A percentile compares a stretch with the other conserved stretches of the same genome.
phyloP scores from a whole-genome alignment of 1,140 invertebrate genomes.

The Habropoda laboriosa region DNA sequence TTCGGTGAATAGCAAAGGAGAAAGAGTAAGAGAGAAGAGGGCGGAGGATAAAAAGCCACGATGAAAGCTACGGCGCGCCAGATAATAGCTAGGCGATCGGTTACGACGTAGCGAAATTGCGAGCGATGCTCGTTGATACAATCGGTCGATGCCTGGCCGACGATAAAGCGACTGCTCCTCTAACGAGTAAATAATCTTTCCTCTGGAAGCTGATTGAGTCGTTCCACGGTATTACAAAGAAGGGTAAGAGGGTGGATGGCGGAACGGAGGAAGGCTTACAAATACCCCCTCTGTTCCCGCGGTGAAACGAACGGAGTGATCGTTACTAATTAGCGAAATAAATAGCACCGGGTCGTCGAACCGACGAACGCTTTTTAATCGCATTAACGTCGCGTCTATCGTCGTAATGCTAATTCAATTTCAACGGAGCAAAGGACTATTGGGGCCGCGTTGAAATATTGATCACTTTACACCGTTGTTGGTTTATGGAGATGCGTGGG shows the following conservation, averaged over 20 bases:
- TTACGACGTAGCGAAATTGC: conserved; percentile 16
- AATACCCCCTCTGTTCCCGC: neutral
- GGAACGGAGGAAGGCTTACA: neutral
- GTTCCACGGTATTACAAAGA: neutral
- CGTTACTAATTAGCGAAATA: conserved; percentile 16
- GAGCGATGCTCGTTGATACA: neutral
- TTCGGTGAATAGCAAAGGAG: neutral
- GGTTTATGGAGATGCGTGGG: too few relatives aligned
- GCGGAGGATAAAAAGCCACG: conserved; percentile 10
- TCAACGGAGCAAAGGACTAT: neutral
- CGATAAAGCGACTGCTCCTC: neutral
- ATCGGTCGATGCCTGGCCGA: neutral
- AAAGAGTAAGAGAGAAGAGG: too few relatives aligned
- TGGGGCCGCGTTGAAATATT: neutral
- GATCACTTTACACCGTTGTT: neutral
- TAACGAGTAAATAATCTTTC: conserved; percentile 22
- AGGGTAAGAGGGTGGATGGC: neutral
- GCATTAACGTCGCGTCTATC: conserved; percentile 11
- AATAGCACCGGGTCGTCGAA: neutral
- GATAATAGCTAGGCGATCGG: conserved; percentile 22
- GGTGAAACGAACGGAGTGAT: neutral
- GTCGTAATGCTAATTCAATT: conserved; percentile 13
- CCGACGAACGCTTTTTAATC: neutral
- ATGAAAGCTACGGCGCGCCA: neutral
- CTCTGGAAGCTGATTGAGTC: neutral